Percentiles rank a stretch among this genome's conserved stretches.
Conservation (phyloP, 1,140 invertebrate genomes). For the Drosophila orena region DNA sequence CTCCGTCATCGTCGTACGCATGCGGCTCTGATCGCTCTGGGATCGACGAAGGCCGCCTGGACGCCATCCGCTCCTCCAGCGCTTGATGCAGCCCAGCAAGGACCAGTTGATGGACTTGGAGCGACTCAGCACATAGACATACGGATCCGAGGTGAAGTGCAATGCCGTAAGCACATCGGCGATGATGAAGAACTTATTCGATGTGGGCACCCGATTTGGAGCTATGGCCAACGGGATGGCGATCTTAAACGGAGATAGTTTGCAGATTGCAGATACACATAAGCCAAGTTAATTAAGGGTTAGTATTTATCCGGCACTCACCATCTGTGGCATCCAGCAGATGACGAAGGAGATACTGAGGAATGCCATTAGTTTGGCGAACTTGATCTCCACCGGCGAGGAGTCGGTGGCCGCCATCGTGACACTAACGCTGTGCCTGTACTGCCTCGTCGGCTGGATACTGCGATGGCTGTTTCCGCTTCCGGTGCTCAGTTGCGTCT, state of each 20-base stretch:
- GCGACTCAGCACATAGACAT: slow-evolving; percentile 91
- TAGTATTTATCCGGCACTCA: slow-evolving; percentile 83
- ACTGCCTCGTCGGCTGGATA: slow-evolving; percentile 60
- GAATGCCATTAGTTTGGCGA: slow-evolving; percentile 92
- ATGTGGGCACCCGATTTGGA: slow-evolving; percentile 57
- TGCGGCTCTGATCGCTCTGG: slow-evolving; percentile 80
- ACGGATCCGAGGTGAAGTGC: slow-evolving; percentile 93
- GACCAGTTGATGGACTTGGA: slow-evolving; percentile 84
- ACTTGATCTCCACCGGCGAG: slow-evolving; percentile 92
- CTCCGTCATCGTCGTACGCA: slow-evolving; percentile 78
- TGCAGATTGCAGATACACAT: too few relatives aligned
- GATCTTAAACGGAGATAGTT: slow-evolving; percentile 85
- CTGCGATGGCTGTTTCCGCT: slow-evolving; percentile 48
- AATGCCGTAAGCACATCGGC: slow-evolving; percentile 92
- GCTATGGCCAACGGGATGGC: slow-evolving; percentile 89
- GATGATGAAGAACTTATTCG: slow-evolving; percentile 81
- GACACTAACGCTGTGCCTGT: slow-evolving; percentile 75
- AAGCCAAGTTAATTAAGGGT: too few relatives aligned
- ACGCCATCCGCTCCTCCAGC: slow-evolving; percentile 71
- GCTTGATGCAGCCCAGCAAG: slow-evolving; percentile 69
- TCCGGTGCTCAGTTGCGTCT: slow-evolving; percentile 53
- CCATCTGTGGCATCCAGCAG: slow-evolving; percentile 95
- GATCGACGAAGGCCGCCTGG: slow-evolving; percentile 63
- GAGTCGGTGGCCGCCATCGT: slow-evolving; percentile 85
- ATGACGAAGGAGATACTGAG: slow-evolving; percentile 92